phyloP scores from a whole-genome alignment of 2,113 vertebrate genomes.

The Trichomycterus rosablanca region DNA sequence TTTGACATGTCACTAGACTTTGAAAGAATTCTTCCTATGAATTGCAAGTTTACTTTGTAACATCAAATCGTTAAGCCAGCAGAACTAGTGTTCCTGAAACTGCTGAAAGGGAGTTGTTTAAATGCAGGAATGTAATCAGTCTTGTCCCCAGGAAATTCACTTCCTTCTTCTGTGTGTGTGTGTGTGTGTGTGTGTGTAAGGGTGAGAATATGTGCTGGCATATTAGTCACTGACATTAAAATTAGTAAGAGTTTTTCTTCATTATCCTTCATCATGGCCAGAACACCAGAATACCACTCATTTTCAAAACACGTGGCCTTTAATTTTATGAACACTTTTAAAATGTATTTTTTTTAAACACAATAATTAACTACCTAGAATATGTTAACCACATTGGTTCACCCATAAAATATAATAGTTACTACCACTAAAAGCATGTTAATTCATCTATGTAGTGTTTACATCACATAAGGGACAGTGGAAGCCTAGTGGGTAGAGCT shows the following conservation, averaged over 20 bases:
- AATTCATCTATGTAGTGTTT: too few relatives aligned
- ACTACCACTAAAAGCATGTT: too few relatives aligned
- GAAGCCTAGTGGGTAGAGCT: too few relatives aligned
- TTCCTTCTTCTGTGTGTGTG: slow-evolving; percentile 6
- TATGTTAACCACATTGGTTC: too few relatives aligned
- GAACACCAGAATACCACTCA: too few relatives aligned
- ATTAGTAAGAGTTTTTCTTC: not conserved
- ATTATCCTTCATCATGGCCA: too few relatives aligned
- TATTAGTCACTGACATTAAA: too few relatives aligned
- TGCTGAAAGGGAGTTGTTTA: slow-evolving; percentile 49
- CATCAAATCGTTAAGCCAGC: slow-evolving; percentile 46
- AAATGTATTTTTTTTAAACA: too few relatives aligned
- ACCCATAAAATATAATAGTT: too few relatives aligned
- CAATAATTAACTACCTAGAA: too few relatives aligned
- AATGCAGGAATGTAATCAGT: slow-evolving; percentile 57
- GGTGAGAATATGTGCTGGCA: slow-evolving; percentile 1
- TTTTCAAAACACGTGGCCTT: not conserved
- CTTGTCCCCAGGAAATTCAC: slow-evolving; percentile 20
- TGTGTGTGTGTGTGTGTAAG: slow-evolving; percentile 10
- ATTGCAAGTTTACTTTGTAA: not conserved
- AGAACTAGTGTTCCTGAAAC: slow-evolving; percentile 61
- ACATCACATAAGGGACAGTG: too few relatives aligned
- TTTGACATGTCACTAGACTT: too few relatives aligned
- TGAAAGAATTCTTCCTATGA: slow-evolving; percentile 22
- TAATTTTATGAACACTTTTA: not conserved